phyloP scores from a whole-genome alignment of 1,140 invertebrate genomes.

The Hyles vespertilio region DNA sequence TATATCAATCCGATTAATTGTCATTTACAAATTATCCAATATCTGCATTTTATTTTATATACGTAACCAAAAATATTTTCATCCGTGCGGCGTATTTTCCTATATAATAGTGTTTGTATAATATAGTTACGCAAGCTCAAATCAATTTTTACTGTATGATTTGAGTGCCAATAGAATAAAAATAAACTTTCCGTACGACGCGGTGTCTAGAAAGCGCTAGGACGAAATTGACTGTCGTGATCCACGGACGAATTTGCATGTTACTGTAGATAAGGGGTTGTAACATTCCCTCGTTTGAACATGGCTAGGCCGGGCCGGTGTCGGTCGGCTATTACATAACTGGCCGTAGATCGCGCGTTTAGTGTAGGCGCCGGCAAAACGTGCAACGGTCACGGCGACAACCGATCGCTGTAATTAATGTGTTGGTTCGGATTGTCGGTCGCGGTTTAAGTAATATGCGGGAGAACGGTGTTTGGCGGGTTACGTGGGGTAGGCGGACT shows the following conservation, averaged over 20 bases:
- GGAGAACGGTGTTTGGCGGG: slow-evolving; percentile 15
- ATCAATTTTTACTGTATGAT: no score
- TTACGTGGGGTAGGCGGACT: slow-evolving; percentile 17
- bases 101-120: no score
- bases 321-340: slow-evolving; percentile 14
- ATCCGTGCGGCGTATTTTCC: no score
- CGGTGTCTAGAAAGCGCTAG: slow-evolving; percentile 9
- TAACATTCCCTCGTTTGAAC: slow-evolving; percentile 44
- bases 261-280: slow-evolving; percentile 61
- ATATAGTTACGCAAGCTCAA: no score
- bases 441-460: slow-evolving; percentile 11
- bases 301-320: slow-evolving; percentile 29
- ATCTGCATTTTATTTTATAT: no score
- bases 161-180: neutral
- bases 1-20: no score
- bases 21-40: neutral
- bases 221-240: slow-evolving; percentile 46
- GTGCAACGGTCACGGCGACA: neutral
- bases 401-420: neutral
- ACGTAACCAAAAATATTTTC: no score
- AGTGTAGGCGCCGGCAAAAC: neutral
- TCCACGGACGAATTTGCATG: slow-evolving; percentile 52
- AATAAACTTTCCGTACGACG: neutral
- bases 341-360: neutral
- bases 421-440: slow-evolving; percentile 3